Evolutionary conservation across 1,140 invertebrate genomes (phyloP), one percentile per base, ranked within the genome.

Genomic region (Hyles vespertilio): DNA sequence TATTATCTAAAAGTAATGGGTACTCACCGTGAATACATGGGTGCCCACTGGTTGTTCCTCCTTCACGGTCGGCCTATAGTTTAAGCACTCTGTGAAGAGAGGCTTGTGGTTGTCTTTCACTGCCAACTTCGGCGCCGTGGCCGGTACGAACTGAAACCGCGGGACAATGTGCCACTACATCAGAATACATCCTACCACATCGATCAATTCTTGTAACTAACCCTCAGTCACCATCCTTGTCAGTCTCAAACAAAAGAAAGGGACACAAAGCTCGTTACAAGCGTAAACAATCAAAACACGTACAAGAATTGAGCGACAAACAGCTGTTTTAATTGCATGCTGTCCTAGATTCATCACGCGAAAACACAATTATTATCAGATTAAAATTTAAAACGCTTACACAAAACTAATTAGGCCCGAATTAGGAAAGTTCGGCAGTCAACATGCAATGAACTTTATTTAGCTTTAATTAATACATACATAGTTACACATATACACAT

Each of bases 91-190:
- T 11, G 89, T 91, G 78, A 96, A 95, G 36, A 93, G 90, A 0
- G 94, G 95, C 74, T 95, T 96, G 81, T 94, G 92, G 78, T 94
- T 94, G 79, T 93, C 91, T 70, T 89, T 89, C 53, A 90, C 84
- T 3, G 84, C 79, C 44, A 89, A 77, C 74, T 89, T 89, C 58
- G 78, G 74, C 45, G 77, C 69, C 32, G 73, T 65, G 46, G 72
- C 77, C 40, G 77, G 72, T 52, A 78, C 61, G 56, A 80, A 89
- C 82, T 84, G 84, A 78, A 83, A 84, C 57, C 68, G 70, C 58
- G 67, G 65, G 67, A 71, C 59, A 65, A 53, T 62, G 70, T 76
- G 70, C 79, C 70, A 69, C 76, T 75, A 75, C 67, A 69, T 85
- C 70, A 71, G 58, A 61, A 54, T 47, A 55, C 45, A 51, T 40